Conservation (phyloP, 2,113 vertebrate genomes). For the Laticauda colubrina region DNA sequence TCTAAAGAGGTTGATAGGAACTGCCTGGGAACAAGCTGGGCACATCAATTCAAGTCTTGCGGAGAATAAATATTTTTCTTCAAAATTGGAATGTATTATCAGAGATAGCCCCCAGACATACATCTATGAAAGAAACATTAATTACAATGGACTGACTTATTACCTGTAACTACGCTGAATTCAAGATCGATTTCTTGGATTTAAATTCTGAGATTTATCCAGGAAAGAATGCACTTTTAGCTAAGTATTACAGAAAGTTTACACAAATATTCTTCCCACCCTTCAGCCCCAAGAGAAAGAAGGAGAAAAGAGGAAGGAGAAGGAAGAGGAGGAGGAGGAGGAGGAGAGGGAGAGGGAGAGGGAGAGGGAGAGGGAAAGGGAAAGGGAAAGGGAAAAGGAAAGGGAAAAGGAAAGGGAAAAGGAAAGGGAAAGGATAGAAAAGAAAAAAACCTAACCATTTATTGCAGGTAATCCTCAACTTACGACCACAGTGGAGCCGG, state of each 20-base stretch:
- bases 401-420: no score
- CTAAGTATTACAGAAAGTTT: background rate
- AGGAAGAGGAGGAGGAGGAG: no score
- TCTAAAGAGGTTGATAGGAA: background rate
- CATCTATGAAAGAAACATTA: background rate
- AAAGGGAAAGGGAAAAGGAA: no score
- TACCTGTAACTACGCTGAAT: background rate
- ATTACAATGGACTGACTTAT: background rate
- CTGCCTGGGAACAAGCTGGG: background rate
- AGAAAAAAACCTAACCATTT: background rate
- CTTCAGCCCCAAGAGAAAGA: no score
- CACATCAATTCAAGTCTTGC: background rate
- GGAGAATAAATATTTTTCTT: background rate
- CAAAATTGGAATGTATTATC: background rate
- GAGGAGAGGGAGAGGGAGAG: no score
- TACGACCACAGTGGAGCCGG: rapidly evolving
- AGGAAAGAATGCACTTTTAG: background rate
- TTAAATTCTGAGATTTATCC: background rate
- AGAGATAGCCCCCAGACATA: background rate
- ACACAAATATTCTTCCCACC: no score
- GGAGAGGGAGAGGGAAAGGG: no score
- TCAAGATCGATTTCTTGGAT: background rate
- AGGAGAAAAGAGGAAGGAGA: rapidly evolving
- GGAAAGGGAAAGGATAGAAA: no score
- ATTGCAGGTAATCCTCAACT: no score